Evolutionary conservation across 1,140 invertebrate genomes (phyloP).

Genomic region (Drosophila ogumai): DNA sequence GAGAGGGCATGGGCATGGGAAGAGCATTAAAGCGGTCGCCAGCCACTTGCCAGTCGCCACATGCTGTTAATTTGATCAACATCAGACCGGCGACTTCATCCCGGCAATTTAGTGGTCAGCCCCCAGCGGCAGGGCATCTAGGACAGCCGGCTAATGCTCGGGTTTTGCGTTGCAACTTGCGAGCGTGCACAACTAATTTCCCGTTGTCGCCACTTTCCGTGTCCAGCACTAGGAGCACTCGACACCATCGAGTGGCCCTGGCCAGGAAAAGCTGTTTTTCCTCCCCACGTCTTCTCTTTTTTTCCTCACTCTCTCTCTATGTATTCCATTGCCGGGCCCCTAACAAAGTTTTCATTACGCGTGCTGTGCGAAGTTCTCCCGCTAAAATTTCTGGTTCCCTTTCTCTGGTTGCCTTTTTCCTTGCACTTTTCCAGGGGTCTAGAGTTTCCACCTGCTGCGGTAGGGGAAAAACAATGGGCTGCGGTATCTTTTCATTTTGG

Average conservation of each 20-base stretch:
- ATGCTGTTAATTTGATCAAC: slow-evolving; percentile 81
- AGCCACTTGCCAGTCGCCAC: slow-evolving; percentile 62
- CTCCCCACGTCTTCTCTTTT: slow-evolving; percentile 9
- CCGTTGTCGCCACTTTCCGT: slow-evolving; percentile 69
- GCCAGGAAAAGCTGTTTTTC: slow-evolving; percentile 20
- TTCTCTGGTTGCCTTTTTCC: slow-evolving; percentile 14
- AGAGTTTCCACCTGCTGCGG: slow-evolving; percentile 57
- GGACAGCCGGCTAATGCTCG: slow-evolving; percentile 55
- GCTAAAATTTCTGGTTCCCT: slow-evolving; percentile 20
- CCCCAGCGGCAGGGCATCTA: slow-evolving; percentile 41
- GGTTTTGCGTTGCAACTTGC: slow-evolving; percentile 60
- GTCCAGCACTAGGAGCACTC: slow-evolving; percentile 44
- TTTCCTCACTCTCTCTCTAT: slow-evolving; percentile 20
- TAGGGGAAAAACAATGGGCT: slow-evolving; percentile 56
- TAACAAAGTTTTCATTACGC: slow-evolving; percentile 79
- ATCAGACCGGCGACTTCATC: slow-evolving; percentile 63
- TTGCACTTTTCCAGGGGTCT: slow-evolving; percentile 24
- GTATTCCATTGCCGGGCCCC: slow-evolving; percentile 34
- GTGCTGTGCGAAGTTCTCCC: slow-evolving; percentile 54
- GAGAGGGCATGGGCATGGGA: neutral
- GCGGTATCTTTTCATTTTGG: slow-evolving; percentile 57
- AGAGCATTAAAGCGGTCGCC: slow-evolving; percentile 39
- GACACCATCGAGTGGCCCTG: slow-evolving; percentile 58
- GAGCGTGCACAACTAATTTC: slow-evolving; percentile 74
- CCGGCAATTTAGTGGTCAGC: slow-evolving; percentile 78